phyloP scores from a whole-genome alignment of 1,140 invertebrate genomes.

The Drosophila baimaii region DNA sequence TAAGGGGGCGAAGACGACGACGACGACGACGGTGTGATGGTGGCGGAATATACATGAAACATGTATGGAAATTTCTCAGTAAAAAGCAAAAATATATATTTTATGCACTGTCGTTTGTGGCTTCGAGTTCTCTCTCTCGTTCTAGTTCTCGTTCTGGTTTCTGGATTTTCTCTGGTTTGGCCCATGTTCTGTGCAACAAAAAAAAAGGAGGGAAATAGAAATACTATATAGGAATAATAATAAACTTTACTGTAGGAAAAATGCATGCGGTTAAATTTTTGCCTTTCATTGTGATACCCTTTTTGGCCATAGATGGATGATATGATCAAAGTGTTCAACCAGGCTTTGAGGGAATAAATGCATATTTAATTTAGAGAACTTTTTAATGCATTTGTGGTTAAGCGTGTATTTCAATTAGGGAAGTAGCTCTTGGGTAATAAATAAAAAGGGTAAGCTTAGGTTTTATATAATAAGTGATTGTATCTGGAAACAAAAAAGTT shows the following conservation, averaged over 20 bases:
- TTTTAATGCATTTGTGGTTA: constrained; percentile 1
- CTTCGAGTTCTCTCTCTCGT: constrained; percentile 36
- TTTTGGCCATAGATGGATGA: constrained; percentile 13
- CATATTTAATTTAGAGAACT: background rate
- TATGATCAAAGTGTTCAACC: constrained; percentile 26
- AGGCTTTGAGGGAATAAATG: background rate
- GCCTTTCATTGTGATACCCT: constrained; percentile 46
- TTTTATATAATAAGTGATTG: background rate
- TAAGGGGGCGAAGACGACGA: background rate
- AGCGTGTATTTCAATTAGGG: background rate
- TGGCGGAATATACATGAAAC: constrained; percentile 48
- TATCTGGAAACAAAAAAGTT: background rate
- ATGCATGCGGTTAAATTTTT: constrained; percentile 56
- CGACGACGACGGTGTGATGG: constrained; percentile 5
- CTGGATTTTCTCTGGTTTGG: constrained; percentile 8
- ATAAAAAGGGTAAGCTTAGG: background rate
- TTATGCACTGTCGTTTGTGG: constrained; percentile 79
- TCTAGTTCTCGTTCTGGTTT: constrained; percentile 34
- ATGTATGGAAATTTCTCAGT: constrained; percentile 73
- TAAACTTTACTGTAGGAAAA: constrained; percentile 55
- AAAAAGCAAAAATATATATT: constrained; percentile 72
- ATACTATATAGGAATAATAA: constrained; percentile 48
- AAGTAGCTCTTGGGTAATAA: background rate
- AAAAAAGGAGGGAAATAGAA: constrained; percentile 13
- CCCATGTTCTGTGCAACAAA: background rate